These are phyloP conservation scores for Thomomys bottae DNA, from an alignment of 2,113 vertebrate genomes.

Conservation along the genomic window DNA sequence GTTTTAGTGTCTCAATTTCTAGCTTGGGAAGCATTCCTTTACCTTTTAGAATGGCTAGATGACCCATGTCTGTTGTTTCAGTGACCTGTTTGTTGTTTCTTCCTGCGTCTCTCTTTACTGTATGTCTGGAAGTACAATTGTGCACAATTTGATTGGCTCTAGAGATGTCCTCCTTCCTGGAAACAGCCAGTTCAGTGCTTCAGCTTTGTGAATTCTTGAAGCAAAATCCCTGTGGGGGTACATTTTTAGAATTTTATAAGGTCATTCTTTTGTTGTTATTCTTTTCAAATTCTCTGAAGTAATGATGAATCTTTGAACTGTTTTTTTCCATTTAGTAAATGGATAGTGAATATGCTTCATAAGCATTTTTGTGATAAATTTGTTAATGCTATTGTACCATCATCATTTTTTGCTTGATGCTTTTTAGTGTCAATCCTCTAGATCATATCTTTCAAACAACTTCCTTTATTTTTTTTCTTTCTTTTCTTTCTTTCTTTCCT, in stretches of 20 bases:
- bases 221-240: background rate
- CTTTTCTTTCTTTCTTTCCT: too few species aligned
- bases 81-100: background rate
- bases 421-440: background rate
- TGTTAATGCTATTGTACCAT: background rate
- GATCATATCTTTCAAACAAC: background rate
- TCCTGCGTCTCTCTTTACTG: background rate
- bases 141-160: fast-evolving
- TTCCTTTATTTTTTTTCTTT: too few species aligned
- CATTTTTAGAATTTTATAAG: background rate
- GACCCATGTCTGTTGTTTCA: background rate
- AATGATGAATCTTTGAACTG: background rate
- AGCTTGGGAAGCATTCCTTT: background rate
- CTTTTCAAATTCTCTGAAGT: slow-evolving; percentile 3
- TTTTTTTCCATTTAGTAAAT: background rate
- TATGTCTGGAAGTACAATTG: background rate
- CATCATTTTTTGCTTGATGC: background rate
- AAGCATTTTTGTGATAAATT: background rate
- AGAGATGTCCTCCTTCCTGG: too few species aligned
- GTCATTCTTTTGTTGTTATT: background rate
- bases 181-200: background rate
- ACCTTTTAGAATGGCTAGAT: background rate
- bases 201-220: background rate
- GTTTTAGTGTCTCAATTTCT: background rate
- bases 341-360: background rate